These are phyloP conservation scores for Cepaea nemoralis DNA, from an alignment of 1,140 invertebrate species.

Conservation along the genomic window DNA sequence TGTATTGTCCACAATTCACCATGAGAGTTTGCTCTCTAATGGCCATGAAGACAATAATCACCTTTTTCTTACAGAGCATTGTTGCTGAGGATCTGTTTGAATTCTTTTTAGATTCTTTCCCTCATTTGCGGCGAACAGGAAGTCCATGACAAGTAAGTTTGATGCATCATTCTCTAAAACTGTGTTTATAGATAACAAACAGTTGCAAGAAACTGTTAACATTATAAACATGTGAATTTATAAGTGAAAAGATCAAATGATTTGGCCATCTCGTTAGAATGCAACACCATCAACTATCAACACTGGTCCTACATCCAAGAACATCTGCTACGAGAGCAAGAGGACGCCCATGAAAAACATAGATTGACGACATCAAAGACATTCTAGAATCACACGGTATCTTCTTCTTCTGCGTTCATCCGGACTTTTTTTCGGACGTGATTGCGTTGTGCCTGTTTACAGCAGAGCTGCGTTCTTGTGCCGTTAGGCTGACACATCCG, in stretches of 20 bases:
- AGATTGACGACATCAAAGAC: no score
- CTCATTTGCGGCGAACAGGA: constrained; percentile 47
- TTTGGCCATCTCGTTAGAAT: constrained; percentile 7
- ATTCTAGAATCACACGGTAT: no score
- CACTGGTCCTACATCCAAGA: no score
- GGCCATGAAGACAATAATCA: neutral
- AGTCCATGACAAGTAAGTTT: constrained; percentile 47
- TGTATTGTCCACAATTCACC: neutral
- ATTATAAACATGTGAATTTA: neutral
- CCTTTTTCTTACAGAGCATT: constrained; percentile 48
- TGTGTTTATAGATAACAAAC: no score
- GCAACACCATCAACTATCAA: no score
- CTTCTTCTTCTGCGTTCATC: no score
- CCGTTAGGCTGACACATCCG: no score
- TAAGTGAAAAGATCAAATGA: neutral
- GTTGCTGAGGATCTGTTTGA: constrained; percentile 57
- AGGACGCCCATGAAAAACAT: no score
- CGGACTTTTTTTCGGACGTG: no score
- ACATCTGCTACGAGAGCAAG: no score
- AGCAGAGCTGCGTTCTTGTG: no score
- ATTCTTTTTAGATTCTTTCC: constrained; percentile 56
- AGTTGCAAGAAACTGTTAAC: neutral
- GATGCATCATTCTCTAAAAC: neutral
- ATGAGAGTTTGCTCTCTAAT: neutral
- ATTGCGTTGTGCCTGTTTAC: no score